phyloP scores from a whole-genome alignment of 1,140 invertebrate species.

The Whitmania pigra region DNA sequence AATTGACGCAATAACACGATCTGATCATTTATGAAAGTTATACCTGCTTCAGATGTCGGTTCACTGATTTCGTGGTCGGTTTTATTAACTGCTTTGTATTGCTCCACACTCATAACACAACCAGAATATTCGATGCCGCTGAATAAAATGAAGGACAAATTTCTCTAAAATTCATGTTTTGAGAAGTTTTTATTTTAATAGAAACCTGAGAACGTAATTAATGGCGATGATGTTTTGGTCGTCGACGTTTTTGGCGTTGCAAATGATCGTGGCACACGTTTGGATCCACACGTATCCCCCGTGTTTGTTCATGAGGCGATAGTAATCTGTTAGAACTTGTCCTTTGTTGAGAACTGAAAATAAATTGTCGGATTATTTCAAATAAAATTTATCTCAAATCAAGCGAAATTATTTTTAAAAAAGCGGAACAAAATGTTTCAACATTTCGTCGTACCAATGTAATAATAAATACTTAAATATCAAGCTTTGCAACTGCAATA shows the following conservation, averaged over 20 bases:
- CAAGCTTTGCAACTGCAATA: no score
- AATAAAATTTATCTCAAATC: no score
- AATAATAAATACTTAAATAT: no score
- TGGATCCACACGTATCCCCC: slow-evolving; percentile 92
- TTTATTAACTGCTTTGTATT: slow-evolving; percentile 45
- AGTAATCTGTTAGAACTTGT: slow-evolving; percentile 88
- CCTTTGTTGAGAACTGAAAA: slow-evolving; percentile 84
- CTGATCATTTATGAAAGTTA: background rate
- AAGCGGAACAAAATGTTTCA: no score
- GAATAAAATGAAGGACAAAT: slow-evolving; percentile 27
- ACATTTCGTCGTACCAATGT: no score
- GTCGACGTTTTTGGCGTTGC: slow-evolving; percentile 78
- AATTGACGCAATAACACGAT: background rate
- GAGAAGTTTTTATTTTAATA: slow-evolving; percentile 13
- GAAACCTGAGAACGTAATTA: slow-evolving; percentile 75
- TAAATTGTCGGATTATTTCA: background rate
- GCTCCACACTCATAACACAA: slow-evolving; percentile 79
- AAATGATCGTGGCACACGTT: slow-evolving; percentile 88
- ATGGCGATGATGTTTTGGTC: slow-evolving; percentile 92
- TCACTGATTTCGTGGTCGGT: background rate
- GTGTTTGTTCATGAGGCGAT: slow-evolving; percentile 83
- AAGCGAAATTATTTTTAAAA: no score
- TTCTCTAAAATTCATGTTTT: background rate
- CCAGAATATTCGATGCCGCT: slow-evolving; percentile 79
- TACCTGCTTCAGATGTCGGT: background rate